A percentile compares a stretch with the other conserved stretches of the same genome.
phyloP scores from a whole-genome alignment of 2,888 invertebrate species.

The Torymus texanus region DNA sequence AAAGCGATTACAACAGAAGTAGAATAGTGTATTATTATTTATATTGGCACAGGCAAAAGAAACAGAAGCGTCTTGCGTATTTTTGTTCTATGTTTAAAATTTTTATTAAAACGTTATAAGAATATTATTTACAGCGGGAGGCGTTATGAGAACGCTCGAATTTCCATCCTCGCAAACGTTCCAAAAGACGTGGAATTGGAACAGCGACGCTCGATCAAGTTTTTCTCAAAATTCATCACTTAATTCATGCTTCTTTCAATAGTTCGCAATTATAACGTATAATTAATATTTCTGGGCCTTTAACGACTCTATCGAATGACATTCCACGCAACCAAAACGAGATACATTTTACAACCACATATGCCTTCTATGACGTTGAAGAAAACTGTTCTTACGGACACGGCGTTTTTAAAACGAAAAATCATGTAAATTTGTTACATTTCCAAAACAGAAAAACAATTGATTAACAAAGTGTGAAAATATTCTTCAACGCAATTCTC shows the following conservation, averaged over 20 bases:
- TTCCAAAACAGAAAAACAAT: constrained; percentile 2
- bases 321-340: constrained; percentile 24
- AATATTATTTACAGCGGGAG: constrained; percentile 73
- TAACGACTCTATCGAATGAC: constrained; percentile 21
- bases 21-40: constrained; percentile 34
- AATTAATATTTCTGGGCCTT: constrained; percentile 59
- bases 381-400: constrained; percentile 12
- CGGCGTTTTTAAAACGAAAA: not conserved
- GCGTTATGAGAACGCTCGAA: constrained; percentile 50
- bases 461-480: constrained; percentile 16
- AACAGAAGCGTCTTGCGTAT: constrained; percentile 41
- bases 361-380: constrained; percentile 15
- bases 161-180: constrained; percentile 1
- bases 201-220: constrained; percentile 22
- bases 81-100: constrained; percentile 55
- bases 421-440: not conserved
- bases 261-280: constrained; percentile 55
- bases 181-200: not conserved
- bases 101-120: constrained; percentile 72
- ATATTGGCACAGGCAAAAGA: constrained; percentile 54
- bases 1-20: constrained; percentile 40
- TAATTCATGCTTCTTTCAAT: constrained; percentile 9
- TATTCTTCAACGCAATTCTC: constrained; percentile 40
- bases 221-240: constrained; percentile 7
- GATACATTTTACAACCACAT: constrained; percentile 19